These are phyloP conservation scores for Triplophysa siluroides DNA, from an alignment of 2,113 vertebrate genomes.

Conservation along the genomic window DNA sequence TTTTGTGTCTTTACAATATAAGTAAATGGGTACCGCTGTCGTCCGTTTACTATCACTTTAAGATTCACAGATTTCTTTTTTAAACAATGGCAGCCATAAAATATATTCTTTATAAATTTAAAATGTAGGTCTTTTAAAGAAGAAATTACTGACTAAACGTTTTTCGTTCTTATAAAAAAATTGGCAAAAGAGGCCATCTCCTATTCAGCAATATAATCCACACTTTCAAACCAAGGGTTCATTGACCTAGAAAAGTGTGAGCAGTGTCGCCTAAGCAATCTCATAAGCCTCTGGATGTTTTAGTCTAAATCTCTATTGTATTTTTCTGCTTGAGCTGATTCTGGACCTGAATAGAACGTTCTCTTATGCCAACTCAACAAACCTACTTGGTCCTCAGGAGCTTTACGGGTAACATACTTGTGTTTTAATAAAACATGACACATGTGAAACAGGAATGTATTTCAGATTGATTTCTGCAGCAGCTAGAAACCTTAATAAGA, in stretches of 20 bases:
- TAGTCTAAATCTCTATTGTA: constrained; percentile 4
- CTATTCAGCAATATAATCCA: neutral
- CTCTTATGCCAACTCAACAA: neutral
- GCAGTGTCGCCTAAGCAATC: neutral
- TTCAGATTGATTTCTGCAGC: neutral
- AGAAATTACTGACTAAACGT: no score
- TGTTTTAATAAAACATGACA: neutral
- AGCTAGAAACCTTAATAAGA: constrained; percentile 45
- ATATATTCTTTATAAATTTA: no score
- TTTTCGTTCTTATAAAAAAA: no score
- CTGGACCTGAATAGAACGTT: neutral
- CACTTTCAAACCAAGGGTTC: neutral
- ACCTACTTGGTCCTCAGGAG: neutral
- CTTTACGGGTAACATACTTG: neutral
- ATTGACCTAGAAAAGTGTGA: constrained; percentile 2
- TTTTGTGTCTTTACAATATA: no score
- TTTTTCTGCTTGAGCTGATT: neutral
- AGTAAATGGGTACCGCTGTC: no score
- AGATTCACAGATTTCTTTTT: no score
- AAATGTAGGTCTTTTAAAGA: no score
- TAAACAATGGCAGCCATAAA: no score
- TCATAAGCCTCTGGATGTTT: constrained; percentile 9
- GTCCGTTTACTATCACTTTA: no score
- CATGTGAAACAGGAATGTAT: neutral
- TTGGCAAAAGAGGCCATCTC: neutral